Conservation (phyloP, 1,140 invertebrate genomes). For the Chelonus insularis region DNA sequence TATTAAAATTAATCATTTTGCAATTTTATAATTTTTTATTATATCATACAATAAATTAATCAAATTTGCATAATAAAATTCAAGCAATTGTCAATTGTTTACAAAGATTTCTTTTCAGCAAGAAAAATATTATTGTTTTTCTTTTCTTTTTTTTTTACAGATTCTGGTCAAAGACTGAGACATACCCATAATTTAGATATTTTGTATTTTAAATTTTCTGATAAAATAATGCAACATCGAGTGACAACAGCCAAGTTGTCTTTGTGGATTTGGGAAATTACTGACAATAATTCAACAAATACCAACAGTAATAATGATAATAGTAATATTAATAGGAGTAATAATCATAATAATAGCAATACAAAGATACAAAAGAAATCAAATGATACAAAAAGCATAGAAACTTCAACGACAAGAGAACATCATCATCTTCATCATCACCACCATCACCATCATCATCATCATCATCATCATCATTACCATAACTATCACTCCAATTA, state of each 20-base stretch:
- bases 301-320: conserved; percentile 4
- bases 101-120: too few relatives aligned
- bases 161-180: conserved; percentile 53
- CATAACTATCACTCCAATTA: conserved; percentile 13
- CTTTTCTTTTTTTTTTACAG: conserved; percentile 40
- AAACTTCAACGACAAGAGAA: neutral
- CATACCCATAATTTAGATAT: conserved; percentile 57
- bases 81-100: too few relatives aligned
- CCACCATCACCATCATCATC: neutral
- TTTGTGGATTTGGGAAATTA: conserved; percentile 57
- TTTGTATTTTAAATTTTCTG: conserved; percentile 64
- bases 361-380: neutral
- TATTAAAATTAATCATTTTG: neutral
- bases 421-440: neutral
- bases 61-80: neutral
- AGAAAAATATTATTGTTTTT: too few relatives aligned
- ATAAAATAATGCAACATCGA: conserved; percentile 61
- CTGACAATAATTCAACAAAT: conserved; percentile 32
- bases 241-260: conserved; percentile 62
- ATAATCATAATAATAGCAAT: neutral
- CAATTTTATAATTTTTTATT: too few relatives aligned
- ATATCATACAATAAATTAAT: too few relatives aligned
- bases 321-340: neutral
- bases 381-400: conserved; percentile 4
- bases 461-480: conserved; percentile 8